Evolutionary conservation across 2,113 vertebrate genomes (phyloP).

Genomic region (Echinops telfairi): DNA sequence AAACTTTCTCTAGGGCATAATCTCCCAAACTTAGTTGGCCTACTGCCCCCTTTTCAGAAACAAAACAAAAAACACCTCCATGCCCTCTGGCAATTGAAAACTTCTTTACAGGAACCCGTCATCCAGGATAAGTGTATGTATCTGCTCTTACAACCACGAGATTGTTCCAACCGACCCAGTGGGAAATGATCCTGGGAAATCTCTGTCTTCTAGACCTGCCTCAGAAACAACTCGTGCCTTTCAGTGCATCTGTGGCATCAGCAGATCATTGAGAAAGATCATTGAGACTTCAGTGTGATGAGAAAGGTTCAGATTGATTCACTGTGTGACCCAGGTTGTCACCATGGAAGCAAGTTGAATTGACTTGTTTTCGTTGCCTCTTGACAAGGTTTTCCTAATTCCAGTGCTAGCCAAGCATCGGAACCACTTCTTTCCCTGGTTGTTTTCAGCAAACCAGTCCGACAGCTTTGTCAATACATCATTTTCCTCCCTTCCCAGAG

Average conservation of each 20-base stretch:
- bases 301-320: background rate
- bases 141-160: no score
- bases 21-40: no score
- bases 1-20: background rate
- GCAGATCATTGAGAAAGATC: background rate
- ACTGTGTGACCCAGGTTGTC: background rate
- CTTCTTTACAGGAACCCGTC: no score
- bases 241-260: background rate
- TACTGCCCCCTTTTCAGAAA: no score
- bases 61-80: no score
- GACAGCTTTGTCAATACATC: slow-evolving; percentile 7
- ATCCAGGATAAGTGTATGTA: no score
- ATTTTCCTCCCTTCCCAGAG: background rate
- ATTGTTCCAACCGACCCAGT: no score
- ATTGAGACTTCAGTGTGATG: background rate
- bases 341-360: background rate
- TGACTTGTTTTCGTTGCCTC: slow-evolving; percentile 16
- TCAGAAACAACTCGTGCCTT: background rate
- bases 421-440: background rate
- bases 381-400: slow-evolving; percentile 21
- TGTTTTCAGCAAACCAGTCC: background rate
- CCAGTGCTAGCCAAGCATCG: background rate
- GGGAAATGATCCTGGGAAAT: background rate
- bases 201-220: background rate
- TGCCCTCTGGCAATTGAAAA: no score